Conservation (phyloP, 1,140 invertebrate species). For the Papilio polyxenes region DNA sequence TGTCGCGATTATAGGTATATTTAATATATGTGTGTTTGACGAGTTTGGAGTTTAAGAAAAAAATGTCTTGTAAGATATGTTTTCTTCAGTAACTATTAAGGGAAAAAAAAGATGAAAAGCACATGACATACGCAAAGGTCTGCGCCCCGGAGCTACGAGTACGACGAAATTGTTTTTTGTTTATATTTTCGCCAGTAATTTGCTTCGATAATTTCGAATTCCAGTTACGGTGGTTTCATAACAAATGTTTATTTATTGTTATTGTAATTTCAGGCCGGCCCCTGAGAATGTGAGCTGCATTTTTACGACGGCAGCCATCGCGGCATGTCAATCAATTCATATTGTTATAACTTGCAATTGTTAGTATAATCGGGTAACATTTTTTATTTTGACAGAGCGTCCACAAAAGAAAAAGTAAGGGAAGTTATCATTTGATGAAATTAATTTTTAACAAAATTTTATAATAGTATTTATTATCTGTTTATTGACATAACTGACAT, state of each 20-base stretch:
- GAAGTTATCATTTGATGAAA: neutral
- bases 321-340: slow-evolving; percentile 26
- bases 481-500: too few species aligned
- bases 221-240: slow-evolving; percentile 45
- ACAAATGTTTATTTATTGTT: slow-evolving; percentile 52
- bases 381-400: neutral
- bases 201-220: slow-evolving; percentile 33
- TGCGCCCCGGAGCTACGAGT: too few species aligned
- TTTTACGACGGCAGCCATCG: slow-evolving; percentile 39
- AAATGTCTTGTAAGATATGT: too few species aligned
- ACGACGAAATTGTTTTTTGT: neutral
- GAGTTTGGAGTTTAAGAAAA: too few species aligned
- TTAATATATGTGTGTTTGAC: too few species aligned
- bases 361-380: neutral
- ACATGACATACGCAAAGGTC: too few species aligned
- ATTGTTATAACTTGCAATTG: neutral
- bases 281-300: slow-evolving; percentile 43
- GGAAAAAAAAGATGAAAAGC: too few species aligned
- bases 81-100: too few species aligned
- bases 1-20: too few species aligned
- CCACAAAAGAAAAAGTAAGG: neutral
- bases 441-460: too few species aligned
- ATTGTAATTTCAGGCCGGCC: slow-evolving; percentile 49
- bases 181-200: slow-evolving; percentile 11
- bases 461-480: too few species aligned